Base-by-base conservation (phyloP, 2,888 invertebrate species). In the Coenonympha glycerion region DNA sequence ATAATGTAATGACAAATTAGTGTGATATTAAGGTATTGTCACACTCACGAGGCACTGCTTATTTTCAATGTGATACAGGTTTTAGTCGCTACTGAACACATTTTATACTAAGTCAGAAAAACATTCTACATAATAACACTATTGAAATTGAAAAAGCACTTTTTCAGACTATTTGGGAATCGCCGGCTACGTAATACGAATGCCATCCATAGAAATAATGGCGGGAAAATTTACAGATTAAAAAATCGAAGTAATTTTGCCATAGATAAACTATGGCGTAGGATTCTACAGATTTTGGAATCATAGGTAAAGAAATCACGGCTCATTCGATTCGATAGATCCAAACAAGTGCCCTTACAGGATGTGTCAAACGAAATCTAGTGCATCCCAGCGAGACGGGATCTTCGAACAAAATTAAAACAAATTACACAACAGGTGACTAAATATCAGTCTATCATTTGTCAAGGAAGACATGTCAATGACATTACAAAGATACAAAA, bases 331-430 rank as follows among this genome's bases (percentile, higher is more conserved):
- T 22, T 13, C 1, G 39, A 22, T 6, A 15, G 22, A 74, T 81
- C 79, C 69, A 76, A 83, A 79, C 61, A 79, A 81, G 81, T 81
- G 83, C 83, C 73, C 69, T 77, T 71, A 79, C 79, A 81, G 47
- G 49, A 55, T 57, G 57, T 57, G 53, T 62, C 51, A 66, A 68
- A 74, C 62, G 66, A 70, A 76, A 76, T 72, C 77, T 79, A 86
- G 85, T 86, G 85, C 85, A 86, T 83, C 85, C 85, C 85, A 86
- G 85, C 69, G 66, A 63, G 65, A 60, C 66, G 74, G 79, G 82
- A 80, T 76, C 9, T 65, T 52, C 55, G 24, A 57, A 47, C 49
- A 54, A 41, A 30, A 31, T 21, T 41, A 49, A 52, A 57, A 52
- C 24, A 42, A 49, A 63, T 8, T 39, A 66, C 59, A 66, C 69